A percentile compares a stretch with the other conserved stretches of the same genome.
Evolutionary conservation across 2,888 invertebrate genomes (phyloP).

Genomic region (Geophilus truncorum): DNA sequence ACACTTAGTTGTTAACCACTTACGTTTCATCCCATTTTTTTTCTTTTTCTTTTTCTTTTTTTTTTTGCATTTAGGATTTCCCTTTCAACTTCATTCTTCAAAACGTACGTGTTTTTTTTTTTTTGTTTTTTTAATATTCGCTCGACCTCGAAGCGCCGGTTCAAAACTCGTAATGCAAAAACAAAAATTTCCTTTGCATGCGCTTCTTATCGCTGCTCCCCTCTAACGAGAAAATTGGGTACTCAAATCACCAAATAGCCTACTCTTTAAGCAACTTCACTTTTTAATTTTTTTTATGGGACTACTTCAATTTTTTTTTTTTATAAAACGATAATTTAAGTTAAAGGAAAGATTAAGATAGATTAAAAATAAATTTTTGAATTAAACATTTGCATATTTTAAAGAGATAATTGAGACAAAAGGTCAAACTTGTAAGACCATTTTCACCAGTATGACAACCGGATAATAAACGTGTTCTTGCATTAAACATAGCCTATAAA

Average conservation of each 20-base stretch:
- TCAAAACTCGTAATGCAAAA: neutral
- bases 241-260: neutral
- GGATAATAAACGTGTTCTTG: conserved; percentile 12
- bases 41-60: neutral
- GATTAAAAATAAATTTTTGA: neutral
- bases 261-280: neutral
- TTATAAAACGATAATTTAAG: neutral
- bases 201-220: neutral
- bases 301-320: neutral
- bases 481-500: neutral
- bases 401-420: neutral
- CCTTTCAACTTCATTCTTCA: too few relatives aligned
- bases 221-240: neutral
- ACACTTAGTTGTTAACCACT: too few relatives aligned
- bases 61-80: too few relatives aligned
- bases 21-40: too few relatives aligned
- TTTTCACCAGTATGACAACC: neutral
- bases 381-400: neutral
- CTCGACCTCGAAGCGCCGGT: neutral
- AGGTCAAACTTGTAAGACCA: neutral
- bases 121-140: neutral
- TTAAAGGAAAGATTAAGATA: neutral
- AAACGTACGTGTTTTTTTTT: too few relatives aligned
- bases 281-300: neutral
- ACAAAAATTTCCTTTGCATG: neutral